These are phyloP conservation scores for Drosophila anceps DNA, from an alignment of 2,888 invertebrate species.

Conservation along the genomic window DNA sequence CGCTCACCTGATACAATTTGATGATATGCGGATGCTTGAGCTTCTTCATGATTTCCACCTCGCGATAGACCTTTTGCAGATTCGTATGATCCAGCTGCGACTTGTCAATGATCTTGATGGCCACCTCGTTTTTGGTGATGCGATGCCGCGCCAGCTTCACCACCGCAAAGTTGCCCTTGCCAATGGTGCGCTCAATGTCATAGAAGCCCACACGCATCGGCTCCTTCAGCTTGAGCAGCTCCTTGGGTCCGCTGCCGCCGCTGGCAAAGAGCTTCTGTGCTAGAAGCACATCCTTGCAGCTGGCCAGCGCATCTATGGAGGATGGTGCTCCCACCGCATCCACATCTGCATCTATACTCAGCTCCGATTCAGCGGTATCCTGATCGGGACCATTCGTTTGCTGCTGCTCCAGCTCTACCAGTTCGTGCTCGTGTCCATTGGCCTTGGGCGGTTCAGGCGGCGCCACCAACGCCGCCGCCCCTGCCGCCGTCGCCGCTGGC, in stretches of 20 bases:
- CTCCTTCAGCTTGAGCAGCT: slow-evolving; percentile 86
- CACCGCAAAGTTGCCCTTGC: slow-evolving; percentile 99
- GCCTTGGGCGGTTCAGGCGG: neutral
- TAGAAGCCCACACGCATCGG: slow-evolving; percentile 98
- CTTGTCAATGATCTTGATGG: slow-evolving; percentile 98
- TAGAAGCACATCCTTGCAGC: slow-evolving; percentile 69
- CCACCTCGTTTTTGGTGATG: slow-evolving; percentile 99
- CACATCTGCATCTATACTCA: neutral
- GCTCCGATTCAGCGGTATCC: neutral
- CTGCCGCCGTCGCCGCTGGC: neutral
- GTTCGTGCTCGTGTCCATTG: slow-evolving; percentile 7
- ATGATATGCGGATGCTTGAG: slow-evolving; percentile 99
- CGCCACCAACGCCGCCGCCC: too few relatives aligned
- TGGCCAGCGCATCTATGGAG: slow-evolving; percentile 67
- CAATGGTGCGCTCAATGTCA: slow-evolving; percentile 98
- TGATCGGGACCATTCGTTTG: slow-evolving; percentile 2
- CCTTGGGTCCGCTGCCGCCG: slow-evolving; percentile 64
- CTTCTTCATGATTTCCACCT: slow-evolving; percentile 98
- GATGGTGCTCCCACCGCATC: slow-evolving; percentile 50
- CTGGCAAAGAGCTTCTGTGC: slow-evolving; percentile 64
- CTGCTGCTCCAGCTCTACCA: neutral
- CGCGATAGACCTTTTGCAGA: slow-evolving; percentile 97
- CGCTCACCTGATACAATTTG: slow-evolving; percentile 94
- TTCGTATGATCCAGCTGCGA: slow-evolving; percentile 95
- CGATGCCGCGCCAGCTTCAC: slow-evolving; percentile 99